Conservation (phyloP, 64 coral and sea anemone genomes). For the Dendrophyllia cribrosa region DNA sequence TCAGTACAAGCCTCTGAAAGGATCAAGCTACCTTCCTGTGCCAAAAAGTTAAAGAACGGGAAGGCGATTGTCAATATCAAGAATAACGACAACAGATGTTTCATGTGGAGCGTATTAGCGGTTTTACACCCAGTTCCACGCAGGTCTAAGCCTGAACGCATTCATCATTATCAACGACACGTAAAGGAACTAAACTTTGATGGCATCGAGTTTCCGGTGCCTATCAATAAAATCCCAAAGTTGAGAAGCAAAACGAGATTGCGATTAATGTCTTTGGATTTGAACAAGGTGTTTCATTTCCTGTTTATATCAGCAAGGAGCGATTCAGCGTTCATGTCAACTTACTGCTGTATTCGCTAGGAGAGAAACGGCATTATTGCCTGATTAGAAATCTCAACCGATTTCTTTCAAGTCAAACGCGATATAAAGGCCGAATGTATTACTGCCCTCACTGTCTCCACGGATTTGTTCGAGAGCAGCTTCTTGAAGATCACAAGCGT, state of each 20-base stretch:
- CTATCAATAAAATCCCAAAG: conserved; percentile 44
- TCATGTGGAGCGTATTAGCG: conserved; percentile 51
- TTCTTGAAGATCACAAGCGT: conserved; percentile 44
- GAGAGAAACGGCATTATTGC: conserved; percentile 8
- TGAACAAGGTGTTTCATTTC: conserved; percentile 15
- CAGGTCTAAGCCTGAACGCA: not conserved
- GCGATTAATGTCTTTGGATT: conserved; percentile 50
- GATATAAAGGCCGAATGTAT: conserved; percentile 50
- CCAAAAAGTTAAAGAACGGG: conserved; percentile 31
- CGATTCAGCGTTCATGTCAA: conserved; percentile 30
- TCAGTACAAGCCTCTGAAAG: conserved; percentile 40
- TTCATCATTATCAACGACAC: conserved; percentile 28
- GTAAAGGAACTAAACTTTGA: conserved; percentile 50
- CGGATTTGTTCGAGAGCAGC: conserved; percentile 61
- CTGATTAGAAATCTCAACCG: conserved; percentile 43
- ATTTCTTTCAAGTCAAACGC: conserved; percentile 41
- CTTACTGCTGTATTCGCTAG: conserved; percentile 38
- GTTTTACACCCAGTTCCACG: conserved; percentile 26
- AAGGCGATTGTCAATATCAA: conserved; percentile 61
- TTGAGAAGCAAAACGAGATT: conserved; percentile 73
- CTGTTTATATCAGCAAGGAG: conserved; percentile 53
- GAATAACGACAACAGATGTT: conserved; percentile 67
- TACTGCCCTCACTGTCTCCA: conserved; percentile 70
- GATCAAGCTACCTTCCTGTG: conserved; percentile 37
- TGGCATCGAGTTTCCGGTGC: conserved; percentile 49